A percentile compares a stretch with the other conserved stretches of the same genome.
Conservation (phyloP, 2,113 vertebrate species). For the Colius striatus region DNA sequence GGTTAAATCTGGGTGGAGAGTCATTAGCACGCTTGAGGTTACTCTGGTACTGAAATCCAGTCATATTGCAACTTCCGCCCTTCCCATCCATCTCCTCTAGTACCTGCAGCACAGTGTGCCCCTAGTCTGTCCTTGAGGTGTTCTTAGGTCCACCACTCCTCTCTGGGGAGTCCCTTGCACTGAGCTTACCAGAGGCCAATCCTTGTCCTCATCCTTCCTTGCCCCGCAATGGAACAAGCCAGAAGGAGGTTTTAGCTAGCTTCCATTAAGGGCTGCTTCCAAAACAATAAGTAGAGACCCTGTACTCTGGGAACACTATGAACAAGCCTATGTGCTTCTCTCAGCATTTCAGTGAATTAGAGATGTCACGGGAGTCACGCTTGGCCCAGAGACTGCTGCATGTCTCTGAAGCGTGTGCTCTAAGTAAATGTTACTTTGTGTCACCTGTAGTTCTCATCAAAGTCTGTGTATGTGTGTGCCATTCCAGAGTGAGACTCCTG, state of each 20-base stretch:
- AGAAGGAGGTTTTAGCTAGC: neutral
- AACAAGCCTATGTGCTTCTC: neutral
- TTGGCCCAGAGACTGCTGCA: neutral
- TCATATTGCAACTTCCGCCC: neutral
- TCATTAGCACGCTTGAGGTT: neutral
- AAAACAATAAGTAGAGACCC: neutral
- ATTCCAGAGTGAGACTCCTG: neutral
- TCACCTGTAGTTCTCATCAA: neutral
- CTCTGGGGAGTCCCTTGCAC: neutral
- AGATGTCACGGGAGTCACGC: neutral
- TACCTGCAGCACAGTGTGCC: neutral
- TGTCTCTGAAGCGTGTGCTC: neutral
- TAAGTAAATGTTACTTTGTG: neutral
- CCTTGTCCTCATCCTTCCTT: neutral
- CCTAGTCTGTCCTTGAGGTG: neutral
- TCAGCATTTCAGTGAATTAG: neutral
- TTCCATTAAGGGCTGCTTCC: neutral
- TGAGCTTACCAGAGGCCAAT: neutral
- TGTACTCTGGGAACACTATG: neutral
- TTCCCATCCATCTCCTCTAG: neutral
- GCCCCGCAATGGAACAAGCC: neutral
- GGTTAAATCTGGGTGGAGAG: neutral
- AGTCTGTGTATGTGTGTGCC: neutral
- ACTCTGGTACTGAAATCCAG: neutral
- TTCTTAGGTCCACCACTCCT: neutral